phyloP scores from a whole-genome alignment of 2,888 invertebrate genomes.

The Apotomis capreana region DNA sequence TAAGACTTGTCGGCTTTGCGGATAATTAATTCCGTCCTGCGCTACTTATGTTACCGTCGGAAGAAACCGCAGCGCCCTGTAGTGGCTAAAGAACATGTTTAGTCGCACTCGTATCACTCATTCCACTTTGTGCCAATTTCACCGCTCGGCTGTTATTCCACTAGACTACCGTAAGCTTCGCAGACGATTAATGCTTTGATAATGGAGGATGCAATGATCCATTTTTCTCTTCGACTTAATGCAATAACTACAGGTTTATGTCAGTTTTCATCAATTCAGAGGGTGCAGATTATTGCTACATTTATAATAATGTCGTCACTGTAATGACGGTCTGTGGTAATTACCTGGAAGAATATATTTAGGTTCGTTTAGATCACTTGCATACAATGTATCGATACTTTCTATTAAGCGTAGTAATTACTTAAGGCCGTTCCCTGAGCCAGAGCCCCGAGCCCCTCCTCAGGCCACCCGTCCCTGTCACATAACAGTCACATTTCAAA shows the following conservation, averaged over 20 bases:
- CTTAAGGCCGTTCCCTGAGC: no score
- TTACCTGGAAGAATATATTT: slow-evolving; percentile 17
- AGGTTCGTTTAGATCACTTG: slow-evolving; percentile 13
- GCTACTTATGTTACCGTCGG: slow-evolving; percentile 71
- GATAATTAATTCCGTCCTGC: slow-evolving; percentile 79
- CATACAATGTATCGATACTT: neutral
- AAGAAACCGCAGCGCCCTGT: slow-evolving; percentile 71
- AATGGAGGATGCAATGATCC: slow-evolving; percentile 44
- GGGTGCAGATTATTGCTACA: slow-evolving; percentile 22
- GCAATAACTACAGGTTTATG: slow-evolving; percentile 37
- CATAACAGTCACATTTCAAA: no score
- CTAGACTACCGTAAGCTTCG: slow-evolving; percentile 51
- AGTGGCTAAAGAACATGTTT: slow-evolving; percentile 68
- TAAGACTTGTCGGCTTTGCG: slow-evolving; percentile 60
- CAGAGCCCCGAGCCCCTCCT: no score
- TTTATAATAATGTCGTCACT: slow-evolving; percentile 26
- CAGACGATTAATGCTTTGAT: slow-evolving; percentile 57
- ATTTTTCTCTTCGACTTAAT: slow-evolving; percentile 40
- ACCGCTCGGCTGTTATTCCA: slow-evolving; percentile 53
- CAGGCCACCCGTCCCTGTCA: no score
- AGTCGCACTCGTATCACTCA: slow-evolving; percentile 62
- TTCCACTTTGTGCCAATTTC: slow-evolving; percentile 71
- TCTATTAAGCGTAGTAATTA: neutral
- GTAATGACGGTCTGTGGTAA: slow-evolving; percentile 11
- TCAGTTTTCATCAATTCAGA: slow-evolving; percentile 24